Conservation (phyloP, 1,140 invertebrate genomes). For the Zaprionus nigranus region DNA sequence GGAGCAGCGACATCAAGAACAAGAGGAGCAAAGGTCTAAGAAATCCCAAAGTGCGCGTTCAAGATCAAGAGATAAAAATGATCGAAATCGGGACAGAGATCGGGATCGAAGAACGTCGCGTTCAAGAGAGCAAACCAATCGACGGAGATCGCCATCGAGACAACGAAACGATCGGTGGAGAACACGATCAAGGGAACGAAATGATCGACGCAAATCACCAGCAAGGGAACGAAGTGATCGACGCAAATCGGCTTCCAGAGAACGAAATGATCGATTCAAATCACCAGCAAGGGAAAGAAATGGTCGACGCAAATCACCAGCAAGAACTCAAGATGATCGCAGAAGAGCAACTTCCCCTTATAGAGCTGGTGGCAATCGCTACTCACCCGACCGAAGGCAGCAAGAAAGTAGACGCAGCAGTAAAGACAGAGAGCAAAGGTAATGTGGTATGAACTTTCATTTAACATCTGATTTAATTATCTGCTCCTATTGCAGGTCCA, state of each 20-base stretch:
- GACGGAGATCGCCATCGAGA: constrained; percentile 24
- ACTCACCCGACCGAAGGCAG: constrained; percentile 20
- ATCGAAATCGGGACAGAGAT: not conserved
- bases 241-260: constrained; percentile 24
- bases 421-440: constrained; percentile 49
- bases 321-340: constrained; percentile 28
- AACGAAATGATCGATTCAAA: constrained; percentile 7
- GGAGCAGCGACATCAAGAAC: constrained; percentile 62
- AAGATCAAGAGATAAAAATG: constrained; percentile 29
- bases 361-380: constrained; percentile 9
- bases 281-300: constrained; percentile 29
- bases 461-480: not conserved
- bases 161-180: constrained; percentile 17
- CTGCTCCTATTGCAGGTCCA: constrained; percentile 13
- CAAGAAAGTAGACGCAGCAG: constrained; percentile 17
- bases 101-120: constrained; percentile 14
- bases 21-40: constrained; percentile 29
- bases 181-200: constrained; percentile 32
- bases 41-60: constrained; percentile 25
- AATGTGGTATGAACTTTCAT: not conserved
- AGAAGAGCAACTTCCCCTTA: constrained; percentile 27
- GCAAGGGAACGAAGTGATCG: constrained; percentile 27
- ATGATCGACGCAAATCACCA: constrained; percentile 15
- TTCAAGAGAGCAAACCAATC: constrained; percentile 24
- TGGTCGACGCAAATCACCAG: constrained; percentile 17